A percentile compares a stretch with the other conserved stretches of the same genome.
Evolutionary conservation across 2,113 vertebrate genomes (phyloP).

Genomic region (Phalacrocorax pelagicus): DNA sequence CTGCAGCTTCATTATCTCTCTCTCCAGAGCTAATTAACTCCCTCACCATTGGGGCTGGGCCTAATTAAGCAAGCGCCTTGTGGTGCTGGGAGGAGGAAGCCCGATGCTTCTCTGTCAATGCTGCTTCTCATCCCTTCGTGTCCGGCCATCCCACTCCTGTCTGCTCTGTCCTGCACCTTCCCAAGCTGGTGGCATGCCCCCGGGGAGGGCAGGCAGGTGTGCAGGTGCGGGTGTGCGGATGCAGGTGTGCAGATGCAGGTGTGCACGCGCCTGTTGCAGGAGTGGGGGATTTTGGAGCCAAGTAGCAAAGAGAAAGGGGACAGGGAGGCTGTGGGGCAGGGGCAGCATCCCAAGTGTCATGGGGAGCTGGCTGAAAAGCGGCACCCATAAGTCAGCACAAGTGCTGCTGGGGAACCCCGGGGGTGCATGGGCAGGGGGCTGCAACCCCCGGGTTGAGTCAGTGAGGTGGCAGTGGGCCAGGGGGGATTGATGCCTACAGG

Average conservation of each 20-base stretch:
- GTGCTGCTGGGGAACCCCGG: too few species aligned
- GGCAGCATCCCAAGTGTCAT: rapidly evolving
- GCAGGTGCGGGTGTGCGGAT: neutral
- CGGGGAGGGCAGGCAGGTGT: neutral
- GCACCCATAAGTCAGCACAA: rapidly evolving
- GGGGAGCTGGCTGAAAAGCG: neutral
- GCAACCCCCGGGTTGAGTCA: rapidly evolving
- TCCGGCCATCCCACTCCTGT: neutral
- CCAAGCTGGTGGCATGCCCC: rapidly evolving
- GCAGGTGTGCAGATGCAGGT: neutral
- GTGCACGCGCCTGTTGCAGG: neutral
- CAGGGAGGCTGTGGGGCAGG: neutral
- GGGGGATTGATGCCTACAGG: neutral
- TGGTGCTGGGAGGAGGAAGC: neutral
- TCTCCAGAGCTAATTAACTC: slow-evolving; percentile 74
- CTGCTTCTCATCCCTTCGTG: neutral
- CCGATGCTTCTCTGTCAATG: neutral
- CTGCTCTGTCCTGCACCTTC: rapidly evolving
- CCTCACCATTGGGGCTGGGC: neutral
- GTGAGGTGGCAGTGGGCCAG: too few species aligned
- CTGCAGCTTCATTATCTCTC: slow-evolving; percentile 65
- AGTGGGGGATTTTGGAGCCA: neutral
- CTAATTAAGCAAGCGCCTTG: slow-evolving; percentile 46
- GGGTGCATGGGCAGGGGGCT: neutral
- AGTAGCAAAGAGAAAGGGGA: neutral